Evolutionary conservation across 2,888 invertebrate genomes (phyloP).

Genomic region (Tachina grossa): DNA sequence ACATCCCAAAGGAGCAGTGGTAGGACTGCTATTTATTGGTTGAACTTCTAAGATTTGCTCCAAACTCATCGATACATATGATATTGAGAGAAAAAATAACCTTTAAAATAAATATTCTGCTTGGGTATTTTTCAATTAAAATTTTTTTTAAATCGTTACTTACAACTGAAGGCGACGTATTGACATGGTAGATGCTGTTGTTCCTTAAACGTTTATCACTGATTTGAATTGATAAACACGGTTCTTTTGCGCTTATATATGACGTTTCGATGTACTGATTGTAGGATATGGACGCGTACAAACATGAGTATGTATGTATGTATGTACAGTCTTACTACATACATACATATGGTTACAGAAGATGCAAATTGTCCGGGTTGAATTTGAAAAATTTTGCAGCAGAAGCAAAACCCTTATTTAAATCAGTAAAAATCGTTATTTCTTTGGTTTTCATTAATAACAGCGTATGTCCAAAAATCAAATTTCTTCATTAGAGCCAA

Average conservation of each 20-base stretch:
- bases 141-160: constrained; percentile 19
- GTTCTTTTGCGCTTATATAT: constrained; percentile 54
- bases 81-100: constrained; percentile 54
- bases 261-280: not conserved
- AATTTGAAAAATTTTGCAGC: not conserved
- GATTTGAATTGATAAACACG: constrained; percentile 64
- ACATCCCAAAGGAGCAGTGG: constrained; percentile 85
- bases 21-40: constrained; percentile 79
- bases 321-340: not conserved
- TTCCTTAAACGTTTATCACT: constrained; percentile 38
- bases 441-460: too few species aligned
- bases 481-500: too few species aligned
- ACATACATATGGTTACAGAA: too few species aligned
- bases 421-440: too few species aligned
- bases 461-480: too few species aligned
- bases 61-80: constrained; percentile 49
- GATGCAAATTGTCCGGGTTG: too few species aligned
- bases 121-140: not conserved
- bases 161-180: constrained; percentile 68
- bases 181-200: constrained; percentile 54
- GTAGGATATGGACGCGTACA: not conserved
- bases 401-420: not conserved
- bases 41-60: constrained; percentile 78
- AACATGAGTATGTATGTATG: too few species aligned
- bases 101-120: constrained; percentile 26